Conservation (phyloP, 1,140 invertebrate genomes). For the Agrilus planipennis region DNA sequence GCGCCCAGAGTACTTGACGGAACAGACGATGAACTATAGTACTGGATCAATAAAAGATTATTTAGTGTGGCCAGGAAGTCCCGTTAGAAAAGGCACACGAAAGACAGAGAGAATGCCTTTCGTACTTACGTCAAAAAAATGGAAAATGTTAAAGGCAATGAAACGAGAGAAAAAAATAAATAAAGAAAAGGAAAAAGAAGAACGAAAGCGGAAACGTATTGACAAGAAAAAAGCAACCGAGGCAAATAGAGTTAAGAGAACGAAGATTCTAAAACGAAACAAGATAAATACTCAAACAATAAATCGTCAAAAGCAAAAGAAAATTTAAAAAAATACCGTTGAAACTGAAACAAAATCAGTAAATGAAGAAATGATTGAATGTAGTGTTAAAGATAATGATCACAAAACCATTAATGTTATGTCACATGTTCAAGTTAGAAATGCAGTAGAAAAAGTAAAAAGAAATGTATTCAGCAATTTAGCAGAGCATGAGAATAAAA, state of each 20-base stretch:
- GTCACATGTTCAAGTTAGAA: background rate
- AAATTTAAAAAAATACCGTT: background rate
- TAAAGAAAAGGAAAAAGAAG: constrained; percentile 11
- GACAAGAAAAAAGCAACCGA: constrained; percentile 4
- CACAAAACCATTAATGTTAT: background rate
- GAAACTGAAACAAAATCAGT: background rate
- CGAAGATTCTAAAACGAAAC: too few species aligned
- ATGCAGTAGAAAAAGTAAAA: background rate
- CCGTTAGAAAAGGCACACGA: constrained; percentile 14
- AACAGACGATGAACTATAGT: background rate
- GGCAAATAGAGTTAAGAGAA: constrained; percentile 4
- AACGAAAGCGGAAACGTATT: constrained; percentile 7
- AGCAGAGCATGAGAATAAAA: background rate
- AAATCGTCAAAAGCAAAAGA: constrained; percentile 6
- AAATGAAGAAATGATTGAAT: background rate
- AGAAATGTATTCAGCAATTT: background rate
- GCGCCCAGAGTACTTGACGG: background rate
- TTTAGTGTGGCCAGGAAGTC: constrained; percentile 11
- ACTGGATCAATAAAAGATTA: background rate
- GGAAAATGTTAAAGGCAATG: constrained; percentile 7
- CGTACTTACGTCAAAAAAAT: constrained; percentile 10
- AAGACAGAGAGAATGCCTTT: constrained; percentile 12
- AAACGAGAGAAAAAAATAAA: constrained; percentile 10
- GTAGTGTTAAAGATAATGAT: background rate
- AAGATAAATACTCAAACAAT: too few species aligned